Evolutionary conservation across 37 sponge, comb jelly and placozoan genomes (phyloP).

Genomic region (Sycon ciliatum): DNA sequence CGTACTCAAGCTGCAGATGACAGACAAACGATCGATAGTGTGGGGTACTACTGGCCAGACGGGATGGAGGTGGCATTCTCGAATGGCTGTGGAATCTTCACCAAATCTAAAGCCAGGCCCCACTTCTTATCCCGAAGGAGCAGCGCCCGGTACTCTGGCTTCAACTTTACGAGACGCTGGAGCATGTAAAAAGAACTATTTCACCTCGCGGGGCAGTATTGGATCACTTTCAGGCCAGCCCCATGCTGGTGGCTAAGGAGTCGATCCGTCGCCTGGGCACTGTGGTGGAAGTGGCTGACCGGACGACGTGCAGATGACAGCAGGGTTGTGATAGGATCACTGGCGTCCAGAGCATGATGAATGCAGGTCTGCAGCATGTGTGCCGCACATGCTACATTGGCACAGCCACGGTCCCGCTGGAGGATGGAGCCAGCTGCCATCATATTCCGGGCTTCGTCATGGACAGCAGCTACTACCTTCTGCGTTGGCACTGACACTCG

Average conservation of each 20-base stretch:
- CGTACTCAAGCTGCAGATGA: too few species aligned
- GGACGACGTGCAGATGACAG: not conserved
- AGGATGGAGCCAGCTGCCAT: not conserved
- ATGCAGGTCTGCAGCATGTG: slow-evolving; percentile 2
- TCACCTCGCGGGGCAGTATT: too few species aligned
- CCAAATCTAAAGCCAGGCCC: not conserved
- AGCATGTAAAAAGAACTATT: not conserved
- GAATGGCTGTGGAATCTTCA: not conserved
- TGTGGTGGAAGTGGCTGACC: slow-evolving; percentile 9
- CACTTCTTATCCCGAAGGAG: not conserved
- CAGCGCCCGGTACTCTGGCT: not conserved
- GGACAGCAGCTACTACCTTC: not conserved
- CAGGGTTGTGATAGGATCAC: not conserved
- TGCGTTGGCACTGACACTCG: not conserved
- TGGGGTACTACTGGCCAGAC: slow-evolving; percentile 1
- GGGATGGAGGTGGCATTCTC: not conserved
- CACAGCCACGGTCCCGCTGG: not conserved
- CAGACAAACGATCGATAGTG: too few species aligned
- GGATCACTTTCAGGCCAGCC: too few species aligned
- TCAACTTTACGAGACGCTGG: not conserved
- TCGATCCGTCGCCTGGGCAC: not conserved
- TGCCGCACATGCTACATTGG: not conserved
- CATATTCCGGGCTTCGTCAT: slow-evolving; percentile 6
- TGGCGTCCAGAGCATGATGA: not conserved
- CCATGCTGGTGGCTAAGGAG: too few species aligned